These are phyloP conservation scores for Leptogaster cylindrica DNA, from an alignment of 2,888 invertebrate species.

Conservation along the genomic window DNA sequence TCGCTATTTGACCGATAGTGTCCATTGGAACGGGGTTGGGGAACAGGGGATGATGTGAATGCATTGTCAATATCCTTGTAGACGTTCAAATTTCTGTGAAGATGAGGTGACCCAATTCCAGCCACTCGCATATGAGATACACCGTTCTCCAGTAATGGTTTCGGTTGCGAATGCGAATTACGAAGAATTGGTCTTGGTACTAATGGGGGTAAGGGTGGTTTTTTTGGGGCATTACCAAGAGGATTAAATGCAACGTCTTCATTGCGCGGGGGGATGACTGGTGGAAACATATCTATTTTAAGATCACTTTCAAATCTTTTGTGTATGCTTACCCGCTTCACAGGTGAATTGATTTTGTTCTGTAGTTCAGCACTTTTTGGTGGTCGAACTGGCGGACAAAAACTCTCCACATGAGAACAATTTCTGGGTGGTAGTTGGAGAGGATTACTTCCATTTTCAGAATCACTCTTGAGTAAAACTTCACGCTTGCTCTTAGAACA, in stretches of 20 bases:
- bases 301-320: constrained; percentile 33
- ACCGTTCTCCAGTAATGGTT: constrained; percentile 64
- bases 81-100: constrained; percentile 67
- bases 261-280: constrained; percentile 49
- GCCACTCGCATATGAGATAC: constrained; percentile 63
- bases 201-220: constrained; percentile 75
- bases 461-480: constrained; percentile 50
- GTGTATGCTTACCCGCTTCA: constrained; percentile 52
- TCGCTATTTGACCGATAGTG: constrained; percentile 53
- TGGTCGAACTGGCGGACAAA: constrained; percentile 72
- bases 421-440: constrained; percentile 70
- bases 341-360: constrained; percentile 52
- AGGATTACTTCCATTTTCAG: constrained; percentile 58
- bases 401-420: constrained; percentile 65
- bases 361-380: constrained; percentile 67
- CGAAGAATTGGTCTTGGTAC: constrained; percentile 61
- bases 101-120: constrained; percentile 70
- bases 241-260: constrained; percentile 44
- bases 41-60: constrained; percentile 51
- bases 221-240: constrained; percentile 68
- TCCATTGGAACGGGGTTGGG: constrained; percentile 55
- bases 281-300: constrained; percentile 51
- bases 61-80: constrained; percentile 67
- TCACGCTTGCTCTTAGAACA: constrained; percentile 69
- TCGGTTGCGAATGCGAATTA: constrained; percentile 67